Evolutionary conservation across 2,113 vertebrate species (phyloP), one percentile per base, ranked within the genome.

Genomic region (Eulemur rufifrons): DNA sequence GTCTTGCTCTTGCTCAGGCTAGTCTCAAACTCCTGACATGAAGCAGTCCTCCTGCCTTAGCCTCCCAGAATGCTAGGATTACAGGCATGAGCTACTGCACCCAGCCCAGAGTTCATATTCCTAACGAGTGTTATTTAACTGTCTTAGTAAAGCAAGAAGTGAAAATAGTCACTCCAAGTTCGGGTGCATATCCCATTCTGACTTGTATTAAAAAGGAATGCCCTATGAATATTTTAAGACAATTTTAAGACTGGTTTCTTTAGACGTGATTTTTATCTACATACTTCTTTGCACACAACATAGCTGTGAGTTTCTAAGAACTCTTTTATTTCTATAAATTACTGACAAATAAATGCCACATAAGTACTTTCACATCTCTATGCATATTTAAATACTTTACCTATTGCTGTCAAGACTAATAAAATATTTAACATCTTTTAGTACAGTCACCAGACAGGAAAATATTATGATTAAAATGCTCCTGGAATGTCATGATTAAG

Each of bases 391-490:
- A 61, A 23, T 84, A 45, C 20, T 45, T 91, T 77, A 66, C 3
- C 8, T 83, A 76, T 63, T 96, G 37, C 47, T 73, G 6, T 71
- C 52, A 85, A 34, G 63, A 69, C 32, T 76, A 84, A 69, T 88
- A 56, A 94, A 94, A 91, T 77, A 88, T 92, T 77, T 96, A 88
- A 83, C 18, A 77, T 32, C 3, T 1, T 84, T 94, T 52, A 88
- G 29, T 71, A 27, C 6, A 69, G n/a, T 59, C 18, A 71, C 7
- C 23, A 69, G 39, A 83, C 8, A 83, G 17, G 34, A 74, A 95
- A 73, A 95, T 86, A 80, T 71, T 87, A 69, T 42, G n/a, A 88
- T 84, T 78, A 78, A 88, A 89, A 73, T 95, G 45, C 21, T 89
- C 25, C 45, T 76, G 2, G 25, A 74, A 80, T 71, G 3, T 56